Base-by-base conservation (phyloP, 2,888 invertebrate genomes). In the Folsomia manolachei region DNA sequence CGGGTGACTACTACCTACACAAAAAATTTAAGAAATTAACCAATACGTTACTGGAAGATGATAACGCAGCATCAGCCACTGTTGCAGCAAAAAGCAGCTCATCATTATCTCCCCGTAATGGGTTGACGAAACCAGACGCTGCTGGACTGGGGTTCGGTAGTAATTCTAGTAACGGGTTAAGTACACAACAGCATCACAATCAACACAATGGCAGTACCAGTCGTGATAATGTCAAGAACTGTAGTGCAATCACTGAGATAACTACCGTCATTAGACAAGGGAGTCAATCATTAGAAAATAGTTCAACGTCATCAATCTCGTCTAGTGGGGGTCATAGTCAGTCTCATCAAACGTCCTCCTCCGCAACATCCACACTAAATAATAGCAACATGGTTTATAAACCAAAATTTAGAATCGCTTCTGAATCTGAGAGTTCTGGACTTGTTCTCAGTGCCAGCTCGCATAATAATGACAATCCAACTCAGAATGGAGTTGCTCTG, bases 11-110 rank as follows among this genome's bases (percentile, higher is more conserved):
- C 84, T 94, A 94, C 87, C 88, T 93, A 84, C 94, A 95, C 85
- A 95, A 95, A 85, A 95, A 94, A 85, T 94, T 95, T 85, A 94
- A 95, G 86, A 93, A 94, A 85, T 89, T 93, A 87, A 92, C 90
- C 83, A 89, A 88, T 82, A 85, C 84, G 83, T 72, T 78, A 53
- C 69, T 27, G 24, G 73, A 72, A 1, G 27, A 53, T 27, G 1
- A 66, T 14, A 27, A 9, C 19, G 24, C 24, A n/a, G 27, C 56
- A 1, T 11, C 53, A 19, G 25, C 65, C 1, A n/a, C 69, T 27
- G 39, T 66, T 63, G 27, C 27, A 9, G 19, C 52, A 11, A 9
- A 4, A 14, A 9, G 7, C 7, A 9, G 7, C 7, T 39, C 39
- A 14, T 39, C 39, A 39, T 9, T 14, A 39, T 9, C 39, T 9